Evolutionary conservation across 2,797 vertebrate species (phyloP).

Genomic region (Alfaro cultratus): DNA sequence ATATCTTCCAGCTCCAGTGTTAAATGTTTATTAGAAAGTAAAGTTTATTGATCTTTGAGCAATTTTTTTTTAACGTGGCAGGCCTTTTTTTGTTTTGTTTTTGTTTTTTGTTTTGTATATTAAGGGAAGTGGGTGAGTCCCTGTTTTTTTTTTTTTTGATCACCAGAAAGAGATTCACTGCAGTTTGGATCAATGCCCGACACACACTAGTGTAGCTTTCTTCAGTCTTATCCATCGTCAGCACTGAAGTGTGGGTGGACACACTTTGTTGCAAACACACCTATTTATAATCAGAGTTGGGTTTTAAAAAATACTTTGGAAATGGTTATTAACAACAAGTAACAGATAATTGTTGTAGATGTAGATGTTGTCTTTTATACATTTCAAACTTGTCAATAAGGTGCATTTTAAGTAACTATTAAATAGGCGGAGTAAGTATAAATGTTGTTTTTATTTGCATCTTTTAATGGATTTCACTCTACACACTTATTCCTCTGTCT

Average conservation of each 20-base stretch:
- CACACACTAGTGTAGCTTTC: slow-evolving; percentile 45
- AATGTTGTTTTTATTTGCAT: not conserved
- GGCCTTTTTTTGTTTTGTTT: not conserved
- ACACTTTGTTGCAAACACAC: slow-evolving; percentile 23
- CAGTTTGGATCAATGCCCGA: slow-evolving; percentile 40
- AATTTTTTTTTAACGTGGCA: not conserved
- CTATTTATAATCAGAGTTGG: slow-evolving; percentile 20
- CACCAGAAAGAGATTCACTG: slow-evolving; percentile 10
- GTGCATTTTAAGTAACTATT: not conserved
- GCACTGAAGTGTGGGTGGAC: slow-evolving; percentile 46
- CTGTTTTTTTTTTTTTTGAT: slow-evolving; percentile 5
- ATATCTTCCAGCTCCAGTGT: no score
- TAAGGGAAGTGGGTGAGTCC: not conserved
- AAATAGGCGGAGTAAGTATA: not conserved
- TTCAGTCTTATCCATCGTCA: slow-evolving; percentile 27
- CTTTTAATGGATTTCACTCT: not conserved
- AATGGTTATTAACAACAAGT: not conserved
- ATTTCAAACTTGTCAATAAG: not conserved
- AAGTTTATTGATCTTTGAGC: no score
- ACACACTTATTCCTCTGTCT: not conserved
- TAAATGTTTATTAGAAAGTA: no score
- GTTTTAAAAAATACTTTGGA: not conserved
- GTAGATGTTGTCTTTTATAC: not conserved
- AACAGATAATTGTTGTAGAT: not conserved
- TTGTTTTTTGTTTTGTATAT: not conserved